phyloP scores from a whole-genome alignment of 2,113 vertebrate genomes.

The Mesocricetus auratus region DNA sequence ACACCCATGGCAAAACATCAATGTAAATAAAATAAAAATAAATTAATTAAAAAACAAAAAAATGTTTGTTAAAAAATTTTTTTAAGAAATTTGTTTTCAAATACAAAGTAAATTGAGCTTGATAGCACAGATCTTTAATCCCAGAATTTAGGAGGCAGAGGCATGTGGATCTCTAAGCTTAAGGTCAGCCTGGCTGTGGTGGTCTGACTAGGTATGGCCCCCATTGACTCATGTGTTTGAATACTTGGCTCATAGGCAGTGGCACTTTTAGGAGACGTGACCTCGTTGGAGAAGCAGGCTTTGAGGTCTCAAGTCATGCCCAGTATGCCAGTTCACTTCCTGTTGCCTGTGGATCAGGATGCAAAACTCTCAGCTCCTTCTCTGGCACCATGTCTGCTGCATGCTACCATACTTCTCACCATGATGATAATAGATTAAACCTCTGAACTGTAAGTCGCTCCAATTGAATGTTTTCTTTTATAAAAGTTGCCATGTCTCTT shows the following conservation, averaged over 20 bases:
- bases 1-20: no score
- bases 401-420: not conserved
- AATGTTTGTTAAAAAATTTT: no score
- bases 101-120: not conserved
- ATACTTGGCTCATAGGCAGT: not conserved
- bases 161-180: not conserved
- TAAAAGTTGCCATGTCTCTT: not conserved
- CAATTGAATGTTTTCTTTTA: not conserved
- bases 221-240: not conserved
- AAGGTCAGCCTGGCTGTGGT: not conserved
- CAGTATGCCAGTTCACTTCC: not conserved
- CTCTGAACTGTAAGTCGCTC: not conserved
- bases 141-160: not conserved
- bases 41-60: no score
- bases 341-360: not conserved
- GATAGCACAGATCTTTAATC: not conserved
- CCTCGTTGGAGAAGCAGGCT: not conserved
- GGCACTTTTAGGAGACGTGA: not conserved
- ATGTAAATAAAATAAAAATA: no score
- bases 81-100: conserved; percentile 29
- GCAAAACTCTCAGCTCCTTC: not conserved
- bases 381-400: not conserved
- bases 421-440: not conserved
- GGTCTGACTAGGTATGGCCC: not conserved
- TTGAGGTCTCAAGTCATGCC: not conserved